Conservation (phyloP, 2,888 invertebrate genomes). For the Microdon myrmicae region DNA sequence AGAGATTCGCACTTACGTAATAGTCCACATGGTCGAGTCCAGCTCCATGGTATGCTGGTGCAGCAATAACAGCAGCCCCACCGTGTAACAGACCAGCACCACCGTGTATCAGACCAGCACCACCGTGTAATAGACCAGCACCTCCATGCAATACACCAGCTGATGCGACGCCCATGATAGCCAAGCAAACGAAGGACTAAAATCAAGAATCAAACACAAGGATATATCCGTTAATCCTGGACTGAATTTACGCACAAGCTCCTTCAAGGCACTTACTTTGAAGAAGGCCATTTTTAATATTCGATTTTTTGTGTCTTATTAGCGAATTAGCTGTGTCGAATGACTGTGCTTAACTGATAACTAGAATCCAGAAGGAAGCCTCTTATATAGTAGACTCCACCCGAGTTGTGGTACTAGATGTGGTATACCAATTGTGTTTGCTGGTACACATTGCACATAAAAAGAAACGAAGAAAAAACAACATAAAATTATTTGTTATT, state of each 20-base stretch:
- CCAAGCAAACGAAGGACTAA: slow-evolving; percentile 65
- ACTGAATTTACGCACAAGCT: background rate
- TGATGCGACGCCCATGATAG: slow-evolving; percentile 65
- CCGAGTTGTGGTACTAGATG: slow-evolving; percentile 55
- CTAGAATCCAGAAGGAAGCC: slow-evolving; percentile 67
- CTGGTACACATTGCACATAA: slow-evolving; percentile 26
- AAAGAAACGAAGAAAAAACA: slow-evolving; percentile 5
- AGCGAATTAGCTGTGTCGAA: slow-evolving; percentile 58
- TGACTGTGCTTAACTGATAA: slow-evolving; percentile 67
- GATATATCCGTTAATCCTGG: slow-evolving; percentile 12
- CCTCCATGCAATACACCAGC: slow-evolving; percentile 63
- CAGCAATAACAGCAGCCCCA: slow-evolving; percentile 61
- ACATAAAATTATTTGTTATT: slow-evolving; percentile 27
- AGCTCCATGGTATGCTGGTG: slow-evolving; percentile 57
- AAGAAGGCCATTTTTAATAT: slow-evolving; percentile 65
- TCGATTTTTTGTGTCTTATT: slow-evolving; percentile 50
- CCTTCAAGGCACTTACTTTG: slow-evolving; percentile 63
- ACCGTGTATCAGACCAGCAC: slow-evolving; percentile 23
- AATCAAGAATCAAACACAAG: slow-evolving; percentile 44
- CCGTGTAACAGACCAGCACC: too few relatives aligned
- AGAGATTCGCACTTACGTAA: slow-evolving; percentile 60
- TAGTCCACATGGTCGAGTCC: slow-evolving; percentile 63
- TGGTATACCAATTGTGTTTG: slow-evolving; percentile 42
- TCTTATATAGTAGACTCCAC: slow-evolving; percentile 67
- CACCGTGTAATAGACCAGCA: slow-evolving; percentile 52